Conservation (phyloP, 2,797 vertebrate genomes). For the Falco cherrug region DNA sequence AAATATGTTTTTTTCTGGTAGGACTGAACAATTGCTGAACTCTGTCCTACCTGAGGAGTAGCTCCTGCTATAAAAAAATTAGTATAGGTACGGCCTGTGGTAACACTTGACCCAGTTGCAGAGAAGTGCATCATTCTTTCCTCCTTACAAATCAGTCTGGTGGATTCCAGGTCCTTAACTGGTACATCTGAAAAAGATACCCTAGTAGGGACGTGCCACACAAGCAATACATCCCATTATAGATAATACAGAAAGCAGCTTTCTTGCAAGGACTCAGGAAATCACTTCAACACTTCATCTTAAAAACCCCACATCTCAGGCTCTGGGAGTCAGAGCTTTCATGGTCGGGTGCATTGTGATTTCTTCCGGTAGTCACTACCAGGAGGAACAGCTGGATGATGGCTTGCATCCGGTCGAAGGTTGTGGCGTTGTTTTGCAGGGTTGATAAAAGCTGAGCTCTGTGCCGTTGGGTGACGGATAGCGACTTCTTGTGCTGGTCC, state of each 20-base stretch:
- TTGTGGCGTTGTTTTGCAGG: background rate
- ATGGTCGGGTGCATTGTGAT: background rate
- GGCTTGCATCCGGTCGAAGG: accelerated
- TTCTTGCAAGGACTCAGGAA: background rate
- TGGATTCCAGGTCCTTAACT: background rate
- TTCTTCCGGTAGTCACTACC: background rate
- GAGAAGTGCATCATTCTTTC: background rate
- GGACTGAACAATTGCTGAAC: background rate
- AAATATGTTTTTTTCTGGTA: background rate
- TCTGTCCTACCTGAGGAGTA: background rate
- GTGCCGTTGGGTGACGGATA: background rate
- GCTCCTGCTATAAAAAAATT: background rate
- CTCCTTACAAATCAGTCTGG: background rate
- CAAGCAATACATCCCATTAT: background rate
- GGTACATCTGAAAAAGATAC: background rate
- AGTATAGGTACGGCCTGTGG: background rate
- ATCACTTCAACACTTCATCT: background rate
- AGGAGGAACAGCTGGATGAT: background rate
- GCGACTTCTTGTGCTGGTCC: background rate
- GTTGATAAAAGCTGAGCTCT: background rate
- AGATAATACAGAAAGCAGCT: background rate
- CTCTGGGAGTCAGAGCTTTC: background rate
- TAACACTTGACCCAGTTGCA: background rate
- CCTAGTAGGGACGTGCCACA: accelerated
- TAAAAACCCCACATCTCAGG: background rate